Evolutionary conservation across 2,113 vertebrate genomes (phyloP), one percentile per base, ranked within the genome.

Genomic region (Electrona antarctica): DNA sequence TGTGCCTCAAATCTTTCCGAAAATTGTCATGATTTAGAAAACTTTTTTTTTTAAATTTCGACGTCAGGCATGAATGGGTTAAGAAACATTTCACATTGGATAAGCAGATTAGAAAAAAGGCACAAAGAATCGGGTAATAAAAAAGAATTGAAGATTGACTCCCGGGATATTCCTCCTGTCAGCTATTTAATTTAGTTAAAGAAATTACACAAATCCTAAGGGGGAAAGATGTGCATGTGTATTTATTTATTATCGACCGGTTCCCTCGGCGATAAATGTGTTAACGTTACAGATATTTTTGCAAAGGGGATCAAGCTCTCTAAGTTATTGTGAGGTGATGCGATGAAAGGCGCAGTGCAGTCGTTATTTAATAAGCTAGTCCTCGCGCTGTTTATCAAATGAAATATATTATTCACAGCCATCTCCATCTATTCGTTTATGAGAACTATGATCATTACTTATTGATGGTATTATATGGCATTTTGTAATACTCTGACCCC

Each of bases 161-260:
- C 96, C 93, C 95, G 71, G 78, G 95, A 86, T 88, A 83, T 89
- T 93, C 93, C 88, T 85, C 88, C 89, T 87, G 86, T 94, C 86
- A 88, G 87, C 90, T 94, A 93, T 95, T 95, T 95, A 97, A 98
- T 97, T 97, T 95, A 93, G 92, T 95, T 95, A 94, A 96, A 95
- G 94, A 94, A 94, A 95, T 96, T 94, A 95, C 86, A 87, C 93
- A 84, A 88, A 83, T 94, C 93, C 95, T 93, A 78, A 82, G 89
- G 94, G 33, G 88, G 75, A 87, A 92, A 73, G 77, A 95, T 93
- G 90, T 94, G 92, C 92, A 94, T 95, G 93, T 94, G 91, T 93
- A 94, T 96, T 96, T 97, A 96, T 96, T 97, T 96, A 95, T 96
- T 96, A 98, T 97, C 92, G 96, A 96, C 96, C 92, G 91, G 87